phyloP scores from a whole-genome alignment of 2,888 invertebrate genomes.

The Oscheius onirici region DNA sequence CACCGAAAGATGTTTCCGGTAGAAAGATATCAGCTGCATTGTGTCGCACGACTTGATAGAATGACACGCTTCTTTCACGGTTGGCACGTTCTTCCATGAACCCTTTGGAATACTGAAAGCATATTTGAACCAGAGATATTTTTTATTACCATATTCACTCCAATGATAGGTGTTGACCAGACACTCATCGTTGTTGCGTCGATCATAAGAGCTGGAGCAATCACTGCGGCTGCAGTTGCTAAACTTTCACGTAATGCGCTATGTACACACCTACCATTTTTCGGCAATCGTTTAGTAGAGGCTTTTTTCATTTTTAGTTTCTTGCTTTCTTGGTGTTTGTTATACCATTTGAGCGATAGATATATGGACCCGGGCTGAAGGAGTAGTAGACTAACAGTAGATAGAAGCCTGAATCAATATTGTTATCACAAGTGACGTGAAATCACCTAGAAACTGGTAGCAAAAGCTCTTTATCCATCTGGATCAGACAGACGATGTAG shows the following conservation, averaged over 20 bases:
- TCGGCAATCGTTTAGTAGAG: background rate
- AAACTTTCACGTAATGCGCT: too few species aligned
- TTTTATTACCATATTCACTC: background rate
- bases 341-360: background rate
- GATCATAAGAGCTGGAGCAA: constrained; percentile 14
- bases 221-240: constrained; percentile 13
- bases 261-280: background rate
- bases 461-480: background rate
- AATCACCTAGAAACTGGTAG: constrained; percentile 1
- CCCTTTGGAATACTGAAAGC: background rate
- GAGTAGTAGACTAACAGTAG: background rate
- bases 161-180: constrained; percentile 2
- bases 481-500: background rate
- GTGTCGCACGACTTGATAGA: constrained; percentile 26
- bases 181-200: constrained; percentile 14
- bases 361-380: constrained; percentile 6
- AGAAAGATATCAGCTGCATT: constrained; percentile 5
- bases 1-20: constrained; percentile 9
- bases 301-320: background rate
- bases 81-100: constrained; percentile 27
- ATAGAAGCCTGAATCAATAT: background rate
- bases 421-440: background rate
- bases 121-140: background rate
- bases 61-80: constrained; percentile 32
- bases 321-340: background rate